Base-by-base conservation (phyloP, 2,113 vertebrate species). In the Danionella cerebrum region DNA sequence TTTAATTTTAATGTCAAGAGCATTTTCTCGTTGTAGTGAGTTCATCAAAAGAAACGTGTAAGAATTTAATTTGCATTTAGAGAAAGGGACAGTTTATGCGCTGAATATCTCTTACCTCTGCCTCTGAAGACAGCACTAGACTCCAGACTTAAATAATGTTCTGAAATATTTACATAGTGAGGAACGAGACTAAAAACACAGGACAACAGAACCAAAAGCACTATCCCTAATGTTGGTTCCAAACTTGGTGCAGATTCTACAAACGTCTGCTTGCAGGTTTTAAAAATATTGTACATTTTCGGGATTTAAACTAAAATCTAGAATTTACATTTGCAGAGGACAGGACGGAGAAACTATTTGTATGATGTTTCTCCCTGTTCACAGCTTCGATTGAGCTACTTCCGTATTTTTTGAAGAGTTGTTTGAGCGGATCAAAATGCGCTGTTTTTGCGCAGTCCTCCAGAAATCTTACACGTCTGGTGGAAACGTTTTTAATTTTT, bases 21-120 rank as follows among this genome's bases (percentile, higher is more conserved):
- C n/a, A n/a, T n/a, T n/a, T n/a, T n/a, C n/a, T n/a, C n/a, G n/a
- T n/a, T n/a, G n/a, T n/a, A n/a, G n/a, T n/a, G n/a, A n/a, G n/a
- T n/a, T n/a, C n/a, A n/a, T n/a, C n/a, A n/a, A n/a, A n/a, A n/a
- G n/a, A n/a, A n/a, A n/a, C n/a, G n/a, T n/a, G n/a, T n/a, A n/a
- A n/a, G n/a, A n/a, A n/a, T n/a, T 33, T 33, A 33, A 6, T 33
- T 33, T 33, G 29, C 9, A 3, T 33, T 33, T 33, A 33, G 29
- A 36, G 11, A 39, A 14, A 18, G 18, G 3, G 36, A 39, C 13
- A 72, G 5, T 33, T 18, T 39, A 21, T n/a, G 21, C 21, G 3
- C 10, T 53, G 3, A 55, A 21, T 12, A 50, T 13, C 2, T 27
- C 67, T 76, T 67, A 81, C 80, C 78, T 51, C 76, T 47, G 6